Conservation (phyloP, 2,888 invertebrate species). For the Eremobia ochroleuca region DNA sequence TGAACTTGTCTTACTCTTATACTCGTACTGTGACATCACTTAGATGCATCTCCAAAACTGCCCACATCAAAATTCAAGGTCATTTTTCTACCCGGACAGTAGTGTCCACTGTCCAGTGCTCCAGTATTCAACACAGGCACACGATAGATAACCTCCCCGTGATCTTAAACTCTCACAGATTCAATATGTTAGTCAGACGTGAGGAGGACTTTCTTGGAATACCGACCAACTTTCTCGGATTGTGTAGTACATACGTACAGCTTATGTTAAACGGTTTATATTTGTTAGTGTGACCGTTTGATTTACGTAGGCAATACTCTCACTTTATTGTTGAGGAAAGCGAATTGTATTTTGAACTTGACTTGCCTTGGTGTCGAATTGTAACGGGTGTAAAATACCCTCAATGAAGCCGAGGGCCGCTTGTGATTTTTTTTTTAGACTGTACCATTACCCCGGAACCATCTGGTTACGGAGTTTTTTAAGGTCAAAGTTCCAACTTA, state of each 20-base stretch:
- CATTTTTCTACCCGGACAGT: not conserved
- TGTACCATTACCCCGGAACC: not conserved
- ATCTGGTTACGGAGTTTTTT: not conserved
- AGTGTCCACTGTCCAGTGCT: slow-evolving; percentile 8
- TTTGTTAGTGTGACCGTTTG: slow-evolving; percentile 26
- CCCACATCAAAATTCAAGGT: not conserved
- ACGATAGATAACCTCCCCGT: slow-evolving; percentile 68
- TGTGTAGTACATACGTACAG: slow-evolving; percentile 32
- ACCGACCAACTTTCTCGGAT: slow-evolving; percentile 62
- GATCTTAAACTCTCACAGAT: slow-evolving; percentile 72
- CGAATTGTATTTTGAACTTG: slow-evolving; percentile 17
- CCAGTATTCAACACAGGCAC: slow-evolving; percentile 59
- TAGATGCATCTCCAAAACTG: not conserved
- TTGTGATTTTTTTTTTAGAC: not conserved
- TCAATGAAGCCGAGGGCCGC: not conserved
- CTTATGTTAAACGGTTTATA: slow-evolving; percentile 38
- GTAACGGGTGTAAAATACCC: not conserved
- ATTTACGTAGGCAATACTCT: slow-evolving; percentile 31
- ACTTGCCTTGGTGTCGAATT: not conserved
- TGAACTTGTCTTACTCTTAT: not conserved
- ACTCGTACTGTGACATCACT: not conserved
- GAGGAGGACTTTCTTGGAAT: slow-evolving; percentile 58
- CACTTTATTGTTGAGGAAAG: slow-evolving; percentile 24
- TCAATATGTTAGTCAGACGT: slow-evolving; percentile 67
- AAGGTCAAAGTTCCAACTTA: not conserved